Conservation (phyloP, 2,888 invertebrate genomes). For the Balanococcus diminutus region DNA sequence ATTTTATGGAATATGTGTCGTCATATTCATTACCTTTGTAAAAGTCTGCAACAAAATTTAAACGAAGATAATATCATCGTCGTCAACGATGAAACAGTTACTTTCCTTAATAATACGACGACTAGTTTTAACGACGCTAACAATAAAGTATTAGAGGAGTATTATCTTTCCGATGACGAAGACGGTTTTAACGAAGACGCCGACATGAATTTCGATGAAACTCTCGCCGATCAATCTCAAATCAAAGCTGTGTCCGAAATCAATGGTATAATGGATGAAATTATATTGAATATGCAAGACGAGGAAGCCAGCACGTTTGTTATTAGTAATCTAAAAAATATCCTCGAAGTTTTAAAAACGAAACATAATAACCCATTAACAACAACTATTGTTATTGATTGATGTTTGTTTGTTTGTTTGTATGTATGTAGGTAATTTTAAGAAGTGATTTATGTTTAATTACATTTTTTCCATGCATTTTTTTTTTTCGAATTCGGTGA, state of each 20-base stretch:
- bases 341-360: background rate
- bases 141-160: background rate
- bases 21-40: conserved; percentile 36
- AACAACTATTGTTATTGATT: background rate
- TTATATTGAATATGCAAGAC: background rate
- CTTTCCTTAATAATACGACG: background rate
- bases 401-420: too few species aligned
- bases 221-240: background rate
- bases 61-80: background rate
- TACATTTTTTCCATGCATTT: background rate
- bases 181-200: background rate
- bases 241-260: background rate
- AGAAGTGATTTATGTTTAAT: background rate
- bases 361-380: background rate
- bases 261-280: background rate
- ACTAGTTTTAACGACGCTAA: background rate
- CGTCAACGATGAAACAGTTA: background rate
- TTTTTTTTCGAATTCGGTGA: too few species aligned
- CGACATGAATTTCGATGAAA: background rate
- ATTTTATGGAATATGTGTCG: conserved; percentile 25
- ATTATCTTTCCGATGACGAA: background rate
- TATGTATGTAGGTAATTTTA: background rate
- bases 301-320: background rate
- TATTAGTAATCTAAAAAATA: background rate
- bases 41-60: background rate